phyloP scores from a whole-genome alignment of 2,888 invertebrate genomes.

The Cabera pusaria region DNA sequence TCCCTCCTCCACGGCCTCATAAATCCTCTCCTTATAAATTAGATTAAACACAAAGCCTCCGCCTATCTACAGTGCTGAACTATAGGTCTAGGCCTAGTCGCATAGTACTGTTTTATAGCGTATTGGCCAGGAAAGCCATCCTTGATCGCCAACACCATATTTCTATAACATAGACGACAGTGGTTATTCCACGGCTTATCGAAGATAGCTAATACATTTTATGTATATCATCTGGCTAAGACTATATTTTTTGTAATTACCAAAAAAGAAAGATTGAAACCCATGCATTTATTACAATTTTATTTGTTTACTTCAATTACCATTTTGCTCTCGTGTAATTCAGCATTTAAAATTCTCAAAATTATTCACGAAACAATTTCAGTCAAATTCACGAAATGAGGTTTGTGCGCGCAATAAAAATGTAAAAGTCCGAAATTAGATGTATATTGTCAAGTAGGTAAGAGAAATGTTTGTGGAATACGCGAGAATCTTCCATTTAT shows the following conservation, averaged over 20 bases:
- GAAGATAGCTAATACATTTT: too few species aligned
- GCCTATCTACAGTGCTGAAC: slow-evolving; percentile 23
- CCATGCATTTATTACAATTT: too few species aligned
- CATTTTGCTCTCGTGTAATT: slow-evolving; percentile 18
- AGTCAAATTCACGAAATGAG: slow-evolving; percentile 37
- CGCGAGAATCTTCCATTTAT: slow-evolving; percentile 50
- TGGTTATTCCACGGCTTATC: too few species aligned
- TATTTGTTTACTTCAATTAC: slow-evolving; percentile 19
- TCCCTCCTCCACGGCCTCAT: slow-evolving; percentile 57
- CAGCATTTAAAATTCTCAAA: slow-evolving; percentile 27
- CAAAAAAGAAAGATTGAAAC: too few species aligned
- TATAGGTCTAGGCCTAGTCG: too few species aligned
- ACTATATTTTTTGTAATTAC: too few species aligned
- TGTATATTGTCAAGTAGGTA: slow-evolving; percentile 36
- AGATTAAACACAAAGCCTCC: slow-evolving; percentile 57
- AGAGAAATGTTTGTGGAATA: slow-evolving; percentile 45
- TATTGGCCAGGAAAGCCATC: too few species aligned
- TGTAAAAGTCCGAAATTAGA: slow-evolving; percentile 40
- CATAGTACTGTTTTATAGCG: too few species aligned
- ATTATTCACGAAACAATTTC: slow-evolving; percentile 35
- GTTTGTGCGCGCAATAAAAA: slow-evolving; percentile 37
- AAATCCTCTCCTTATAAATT: slow-evolving; percentile 70
- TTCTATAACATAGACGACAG: too few species aligned
- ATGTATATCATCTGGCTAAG: too few species aligned
- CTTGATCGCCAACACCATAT: too few species aligned